Evolutionary conservation across 2,797 vertebrate genomes (phyloP), one percentile per base, ranked within the genome.

Genomic region (Jordanella pulchra): DNA sequence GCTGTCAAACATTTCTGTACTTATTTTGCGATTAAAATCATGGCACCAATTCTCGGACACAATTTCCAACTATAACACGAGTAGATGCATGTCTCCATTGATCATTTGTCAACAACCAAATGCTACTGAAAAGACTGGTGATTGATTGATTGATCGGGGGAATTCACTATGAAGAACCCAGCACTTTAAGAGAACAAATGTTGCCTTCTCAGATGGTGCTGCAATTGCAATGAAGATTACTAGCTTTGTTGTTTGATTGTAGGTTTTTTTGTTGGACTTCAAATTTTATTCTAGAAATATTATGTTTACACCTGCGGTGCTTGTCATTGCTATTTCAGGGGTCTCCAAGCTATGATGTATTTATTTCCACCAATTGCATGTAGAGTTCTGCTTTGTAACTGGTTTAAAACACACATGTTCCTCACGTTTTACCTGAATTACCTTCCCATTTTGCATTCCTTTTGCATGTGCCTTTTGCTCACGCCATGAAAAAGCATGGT

Each of bases 1-100:
- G 88, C 65, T 64, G 55, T 80, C 80, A 67, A 82, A 80, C 74
- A 67, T 82, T 76, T 88, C 75, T 86, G 69, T 94, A 94, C 94
- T 94, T 94, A 94, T 93, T 93, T 89, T 80, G 61, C 80, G 78
- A 85, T 85, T 56, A 77, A 84, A 74, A 76, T 79, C 60, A 64
- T 53, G 35, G 44, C 79, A 77, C 66, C 54, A 79, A 60, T 66
- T 89, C 72, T 67, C 74, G 58, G 78, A 77, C 80, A 68, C 70
- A 73, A 80, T 79, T 78, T 72, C 73, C 72, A 45, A 68, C 17
- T 74, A 64, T 77, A 76, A 73, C 66, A 77, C 65, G 79, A 64
- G 83, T 69, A 75, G 73, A 80, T 75, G 65, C 74, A 69, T 79
- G 69, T 67, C 70, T 72, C 61, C 67, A 73, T 61, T 80, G 9